These are phyloP conservation scores for Charadrius vociferus DNA, from an alignment of 2,113 vertebrate genomes.

Conservation along the genomic window DNA sequence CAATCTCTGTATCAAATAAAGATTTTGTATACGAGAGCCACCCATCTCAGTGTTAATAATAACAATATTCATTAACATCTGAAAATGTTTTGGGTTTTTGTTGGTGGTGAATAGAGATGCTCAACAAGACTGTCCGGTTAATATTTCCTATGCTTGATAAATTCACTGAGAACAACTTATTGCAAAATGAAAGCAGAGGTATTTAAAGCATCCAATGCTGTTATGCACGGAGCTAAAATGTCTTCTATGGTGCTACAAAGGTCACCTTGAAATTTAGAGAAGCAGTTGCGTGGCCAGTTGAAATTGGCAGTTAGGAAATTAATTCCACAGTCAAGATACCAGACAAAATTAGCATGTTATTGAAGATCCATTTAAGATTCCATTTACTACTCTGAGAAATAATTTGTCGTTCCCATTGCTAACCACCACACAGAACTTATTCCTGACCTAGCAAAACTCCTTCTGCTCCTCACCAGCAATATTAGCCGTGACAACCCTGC, in stretches of 20 bases:
- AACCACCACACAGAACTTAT: background rate
- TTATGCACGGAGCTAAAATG: background rate
- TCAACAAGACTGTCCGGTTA: background rate
- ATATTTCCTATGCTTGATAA: background rate
- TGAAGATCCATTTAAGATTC: slow-evolving; percentile 51
- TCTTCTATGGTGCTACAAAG: background rate
- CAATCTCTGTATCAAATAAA: background rate
- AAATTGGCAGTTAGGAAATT: slow-evolving; percentile 36
- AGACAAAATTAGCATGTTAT: slow-evolving; percentile 26
- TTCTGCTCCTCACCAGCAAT: background rate
- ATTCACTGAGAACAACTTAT: background rate
- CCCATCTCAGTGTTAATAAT: background rate
- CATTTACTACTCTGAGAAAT: background rate
- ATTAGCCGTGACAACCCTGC: background rate
- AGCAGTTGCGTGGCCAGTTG: background rate
- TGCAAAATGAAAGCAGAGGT: background rate
- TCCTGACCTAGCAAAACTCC: background rate
- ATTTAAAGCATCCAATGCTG: background rate
- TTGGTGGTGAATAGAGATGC: background rate
- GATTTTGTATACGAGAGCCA: background rate
- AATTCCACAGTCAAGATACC: slow-evolving; percentile 25
- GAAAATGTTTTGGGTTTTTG: background rate
- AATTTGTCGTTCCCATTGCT: background rate
- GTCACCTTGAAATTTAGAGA: slow-evolving; percentile 22
- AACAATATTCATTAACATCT: background rate